These are phyloP conservation scores for Blastobasis lacticolella DNA, from an alignment of 2,888 invertebrate genomes.

Conservation along the genomic window DNA sequence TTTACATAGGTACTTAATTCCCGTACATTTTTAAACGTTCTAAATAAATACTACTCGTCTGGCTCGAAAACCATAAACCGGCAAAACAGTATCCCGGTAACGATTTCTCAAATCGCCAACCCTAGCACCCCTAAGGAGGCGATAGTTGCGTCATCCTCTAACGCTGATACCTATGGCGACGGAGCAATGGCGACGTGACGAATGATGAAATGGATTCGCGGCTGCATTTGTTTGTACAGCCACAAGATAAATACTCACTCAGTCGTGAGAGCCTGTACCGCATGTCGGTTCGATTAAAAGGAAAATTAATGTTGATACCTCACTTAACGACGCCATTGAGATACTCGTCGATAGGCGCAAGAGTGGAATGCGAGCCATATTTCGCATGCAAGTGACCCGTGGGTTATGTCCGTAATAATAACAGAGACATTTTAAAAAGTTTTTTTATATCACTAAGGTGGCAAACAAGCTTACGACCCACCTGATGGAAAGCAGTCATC, in stretches of 20 bases:
- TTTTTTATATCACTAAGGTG: too few relatives aligned
- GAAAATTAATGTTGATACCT: conserved; percentile 30
- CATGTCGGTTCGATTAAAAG: conserved; percentile 35
- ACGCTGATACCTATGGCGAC: conserved; percentile 23
- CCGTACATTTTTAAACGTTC: too few relatives aligned
- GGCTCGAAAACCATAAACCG: too few relatives aligned
- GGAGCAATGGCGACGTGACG: conserved; percentile 35
- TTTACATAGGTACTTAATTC: too few relatives aligned
- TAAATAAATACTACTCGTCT: too few relatives aligned
- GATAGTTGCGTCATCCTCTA: conserved; percentile 36
- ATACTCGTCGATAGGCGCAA: conserved; percentile 19
- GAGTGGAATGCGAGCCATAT: conserved; percentile 7
- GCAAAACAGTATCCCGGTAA: too few relatives aligned
- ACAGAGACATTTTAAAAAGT: conserved; percentile 6
- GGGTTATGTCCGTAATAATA: conserved; percentile 8
- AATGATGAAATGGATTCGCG: conserved; percentile 60
- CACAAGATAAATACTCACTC: conserved; percentile 43
- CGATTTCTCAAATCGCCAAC: too few relatives aligned
- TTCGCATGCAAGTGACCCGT: conserved; percentile 7
- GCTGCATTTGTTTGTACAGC: conserved; percentile 58
- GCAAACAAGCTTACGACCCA: too few relatives aligned
- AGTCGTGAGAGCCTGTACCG: conserved; percentile 30
- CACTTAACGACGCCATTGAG: conserved; percentile 31
- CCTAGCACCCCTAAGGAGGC: background rate
- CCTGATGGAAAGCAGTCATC: too few relatives aligned